These are phyloP conservation scores for Hymenochirus boettgeri DNA, from an alignment of 2,113 vertebrate species.

Conservation along the genomic window DNA sequence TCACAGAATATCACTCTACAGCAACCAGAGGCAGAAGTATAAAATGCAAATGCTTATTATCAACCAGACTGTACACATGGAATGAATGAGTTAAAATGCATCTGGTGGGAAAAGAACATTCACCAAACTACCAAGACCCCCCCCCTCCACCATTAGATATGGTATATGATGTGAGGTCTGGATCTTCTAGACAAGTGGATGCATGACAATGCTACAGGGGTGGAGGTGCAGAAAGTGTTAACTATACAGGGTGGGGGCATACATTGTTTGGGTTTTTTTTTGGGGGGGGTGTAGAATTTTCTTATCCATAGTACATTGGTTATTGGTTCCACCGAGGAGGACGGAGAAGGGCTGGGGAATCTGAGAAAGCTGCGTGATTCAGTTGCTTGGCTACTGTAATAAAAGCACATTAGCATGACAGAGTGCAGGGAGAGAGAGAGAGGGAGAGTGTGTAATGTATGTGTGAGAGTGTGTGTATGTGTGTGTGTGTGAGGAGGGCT, in stretches of 20 bases:
- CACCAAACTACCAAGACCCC: too few relatives aligned
- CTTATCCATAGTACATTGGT: constrained; percentile 27
- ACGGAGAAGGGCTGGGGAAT: constrained; percentile 37
- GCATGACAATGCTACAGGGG: constrained; percentile 12
- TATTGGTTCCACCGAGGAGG: constrained; percentile 38
- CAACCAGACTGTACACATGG: background rate
- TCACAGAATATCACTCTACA: too few relatives aligned
- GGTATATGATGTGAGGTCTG: too few relatives aligned
- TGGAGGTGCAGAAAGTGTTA: constrained; percentile 14
- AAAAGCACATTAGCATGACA: constrained; percentile 41
- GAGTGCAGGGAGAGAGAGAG: constrained; percentile 22
- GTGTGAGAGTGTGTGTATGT: constrained; percentile 1
- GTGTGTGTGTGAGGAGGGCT: constrained; percentile 61
- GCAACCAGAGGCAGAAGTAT: background rate
- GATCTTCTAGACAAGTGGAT: constrained; percentile 9
- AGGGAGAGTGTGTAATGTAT: constrained; percentile 15
- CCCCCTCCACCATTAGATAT: too few relatives aligned
- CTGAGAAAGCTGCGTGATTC: constrained; percentile 23
- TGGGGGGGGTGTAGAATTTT: constrained; percentile 23
- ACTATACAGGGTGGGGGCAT: constrained; percentile 15
- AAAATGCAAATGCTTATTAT: background rate
- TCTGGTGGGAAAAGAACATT: too few relatives aligned
- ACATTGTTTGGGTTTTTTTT: constrained; percentile 4
- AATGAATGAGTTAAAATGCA: too few relatives aligned
- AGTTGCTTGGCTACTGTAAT: constrained; percentile 43